Evolutionary conservation across 2,888 invertebrate species (phyloP), one percentile per base, ranked within the genome.

Genomic region (Tuta absoluta): DNA sequence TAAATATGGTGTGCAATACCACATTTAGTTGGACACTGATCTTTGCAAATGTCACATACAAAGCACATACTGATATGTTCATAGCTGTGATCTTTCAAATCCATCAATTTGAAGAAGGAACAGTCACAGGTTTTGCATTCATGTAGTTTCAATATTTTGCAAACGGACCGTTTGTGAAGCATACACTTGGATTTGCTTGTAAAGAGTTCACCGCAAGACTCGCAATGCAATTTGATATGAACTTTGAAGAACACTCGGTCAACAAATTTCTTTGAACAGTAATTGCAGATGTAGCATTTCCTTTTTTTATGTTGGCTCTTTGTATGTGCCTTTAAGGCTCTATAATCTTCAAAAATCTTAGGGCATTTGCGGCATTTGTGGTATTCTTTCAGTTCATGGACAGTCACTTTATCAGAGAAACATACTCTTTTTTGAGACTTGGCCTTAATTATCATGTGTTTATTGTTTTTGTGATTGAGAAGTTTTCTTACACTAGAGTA

Each of bases 261-360:
- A 1, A 79, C 78, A 67, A 90, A 91, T 8, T 80, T 83, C 66
- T 83, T 89, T 10, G 75, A 72, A 65, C 91, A 91, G 63, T 89
- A 91, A 66, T 87, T 71, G 66, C 91, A 91, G n/a, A 87, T 84
- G 63, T 90, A 91, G 61, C 86, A 85, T 72, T 86, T 90, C 8
- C 87, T 82, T 69, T 89, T 91, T 67, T 82, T 88, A 63, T 91
- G 91, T 0, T 70, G 68, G 0, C 71, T 69, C 66, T 82, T 87
- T 76, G 80, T 86, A 24, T 91, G 91, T 0, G 28, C 58, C 63
- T 84, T 86, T 1, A 91, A 68, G 0, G 72, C 71, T 59, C 75
- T 71, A 63, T 90, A 86, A 0, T 77, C 68, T 68, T 86, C 79
- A 68, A 85, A 91, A 66, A 88, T 84, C 63, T 81, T 85, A 0